Conservation (phyloP, 2,797 vertebrate species). For the Rhincodon typus region DNA sequence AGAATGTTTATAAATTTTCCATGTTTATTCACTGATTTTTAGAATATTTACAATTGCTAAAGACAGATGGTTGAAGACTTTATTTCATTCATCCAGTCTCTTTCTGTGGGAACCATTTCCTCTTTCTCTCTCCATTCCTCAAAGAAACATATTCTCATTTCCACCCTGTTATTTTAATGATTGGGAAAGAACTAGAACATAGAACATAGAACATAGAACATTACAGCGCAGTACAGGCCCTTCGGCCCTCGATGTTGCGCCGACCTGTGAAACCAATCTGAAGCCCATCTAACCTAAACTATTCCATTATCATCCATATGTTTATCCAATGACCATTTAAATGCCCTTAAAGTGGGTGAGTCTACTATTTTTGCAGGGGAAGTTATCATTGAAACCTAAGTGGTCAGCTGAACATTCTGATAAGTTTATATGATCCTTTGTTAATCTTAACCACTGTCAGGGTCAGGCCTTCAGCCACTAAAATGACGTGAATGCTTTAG, state of each 20-base stretch:
- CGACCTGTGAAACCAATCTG: too few species aligned
- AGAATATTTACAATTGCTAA: neutral
- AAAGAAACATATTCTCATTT: neutral
- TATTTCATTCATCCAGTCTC: neutral
- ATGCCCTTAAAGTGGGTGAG: too few species aligned
- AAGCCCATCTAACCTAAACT: too few species aligned
- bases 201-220: too few species aligned
- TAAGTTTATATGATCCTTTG: neutral
- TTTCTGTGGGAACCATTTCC: neutral
- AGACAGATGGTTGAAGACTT: neutral
- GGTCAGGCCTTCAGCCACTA: neutral
- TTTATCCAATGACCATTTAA: too few species aligned
- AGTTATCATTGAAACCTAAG: neutral
- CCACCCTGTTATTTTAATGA: neutral
- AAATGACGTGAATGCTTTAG: neutral
- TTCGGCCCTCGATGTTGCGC: too few species aligned
- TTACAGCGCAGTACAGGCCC: too few species aligned
- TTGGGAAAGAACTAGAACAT: neutral
- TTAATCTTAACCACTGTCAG: neutral
- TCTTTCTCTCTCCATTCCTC: neutral
- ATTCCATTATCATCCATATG: too few species aligned
- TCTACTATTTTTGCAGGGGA: too few species aligned
- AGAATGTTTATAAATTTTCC: neutral
- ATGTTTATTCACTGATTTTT: neutral
- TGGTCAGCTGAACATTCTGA: neutral